phyloP scores from a whole-genome alignment of 2,888 invertebrate species.

The Timandra comae region DNA sequence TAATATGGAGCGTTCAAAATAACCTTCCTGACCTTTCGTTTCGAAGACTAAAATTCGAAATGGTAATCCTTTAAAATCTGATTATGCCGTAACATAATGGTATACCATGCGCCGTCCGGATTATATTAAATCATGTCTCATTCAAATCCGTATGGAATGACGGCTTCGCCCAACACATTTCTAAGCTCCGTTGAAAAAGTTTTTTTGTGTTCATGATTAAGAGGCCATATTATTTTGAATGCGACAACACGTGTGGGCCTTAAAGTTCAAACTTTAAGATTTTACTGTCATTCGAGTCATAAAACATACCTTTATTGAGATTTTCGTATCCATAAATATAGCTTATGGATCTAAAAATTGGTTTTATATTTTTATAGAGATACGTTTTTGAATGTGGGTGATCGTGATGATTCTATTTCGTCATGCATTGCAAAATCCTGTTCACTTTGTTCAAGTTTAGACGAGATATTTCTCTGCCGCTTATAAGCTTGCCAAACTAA shows the following conservation, averaged over 20 bases:
- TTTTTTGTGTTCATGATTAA: conserved; percentile 21
- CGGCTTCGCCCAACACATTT: conserved; percentile 11
- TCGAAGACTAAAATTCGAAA: neutral
- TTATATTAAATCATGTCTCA: conserved; percentile 17
- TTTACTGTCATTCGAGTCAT: conserved; percentile 13
- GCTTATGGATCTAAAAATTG: conserved; percentile 17
- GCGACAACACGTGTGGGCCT: conserved; percentile 19
- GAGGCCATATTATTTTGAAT: conserved; percentile 13
- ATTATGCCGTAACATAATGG: conserved; percentile 11
- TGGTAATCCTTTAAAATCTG: conserved; percentile 11
- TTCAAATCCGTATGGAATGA: conserved; percentile 12
- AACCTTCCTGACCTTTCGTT: neutral
- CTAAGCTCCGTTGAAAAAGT: conserved; percentile 16
- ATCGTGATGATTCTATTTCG: too few species aligned
- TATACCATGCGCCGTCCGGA: conserved; percentile 6
- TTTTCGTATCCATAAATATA: conserved; percentile 1
- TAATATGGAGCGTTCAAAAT: neutral
- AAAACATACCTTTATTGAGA: conserved; percentile 5
- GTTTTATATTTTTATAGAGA: too few species aligned
- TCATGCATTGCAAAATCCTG: too few species aligned
- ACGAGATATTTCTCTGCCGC: too few species aligned
- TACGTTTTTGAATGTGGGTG: too few species aligned
- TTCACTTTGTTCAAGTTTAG: too few species aligned
- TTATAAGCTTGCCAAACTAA: too few species aligned
- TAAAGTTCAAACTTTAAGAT: conserved; percentile 14